phyloP scores from a whole-genome alignment of 2,113 vertebrate genomes.

The Halcyon senegalensis region DNA sequence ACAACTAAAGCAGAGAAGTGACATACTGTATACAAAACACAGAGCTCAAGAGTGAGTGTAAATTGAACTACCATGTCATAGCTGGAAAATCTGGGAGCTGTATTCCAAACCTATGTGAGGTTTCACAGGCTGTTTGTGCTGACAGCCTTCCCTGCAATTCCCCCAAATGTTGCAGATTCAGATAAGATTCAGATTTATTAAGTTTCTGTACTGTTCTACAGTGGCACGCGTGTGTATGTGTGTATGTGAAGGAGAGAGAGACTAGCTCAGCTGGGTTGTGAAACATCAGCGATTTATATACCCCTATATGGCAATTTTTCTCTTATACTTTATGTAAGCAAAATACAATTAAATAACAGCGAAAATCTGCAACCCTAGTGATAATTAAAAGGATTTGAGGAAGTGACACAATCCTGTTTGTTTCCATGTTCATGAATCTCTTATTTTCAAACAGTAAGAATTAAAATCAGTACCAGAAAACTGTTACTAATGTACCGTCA shows the following conservation, averaged over 20 bases:
- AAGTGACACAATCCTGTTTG: background rate
- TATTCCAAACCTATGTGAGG: constrained; percentile 57
- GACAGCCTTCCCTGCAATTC: constrained; percentile 55
- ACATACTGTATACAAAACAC: constrained; percentile 46
- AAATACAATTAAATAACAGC: constrained; percentile 59
- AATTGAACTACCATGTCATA: constrained; percentile 54
- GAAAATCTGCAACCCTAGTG: background rate
- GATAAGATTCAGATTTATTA: constrained; percentile 76
- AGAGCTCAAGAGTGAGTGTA: constrained; percentile 18
- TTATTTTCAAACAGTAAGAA: constrained; percentile 1
- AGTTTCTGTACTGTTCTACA: constrained; percentile 55
- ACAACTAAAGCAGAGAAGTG: constrained; percentile 22
- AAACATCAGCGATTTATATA: constrained; percentile 58
- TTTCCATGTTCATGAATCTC: background rate
- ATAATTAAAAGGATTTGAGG: background rate
- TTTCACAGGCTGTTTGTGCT: constrained; percentile 63
- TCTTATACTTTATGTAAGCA: constrained; percentile 42
- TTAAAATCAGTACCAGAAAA: background rate
- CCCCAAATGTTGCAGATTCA: constrained; percentile 51
- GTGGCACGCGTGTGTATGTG: background rate
- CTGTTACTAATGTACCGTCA: background rate
- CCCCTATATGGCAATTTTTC: constrained; percentile 75
- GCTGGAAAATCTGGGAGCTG: constrained; percentile 48
- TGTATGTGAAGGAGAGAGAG: background rate
- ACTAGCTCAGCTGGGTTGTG: constrained; percentile 19